Evolutionary conservation across 2,797 vertebrate genomes (phyloP), one percentile per base, ranked within the genome.

Genomic region (Muscicapa comitata): DNA sequence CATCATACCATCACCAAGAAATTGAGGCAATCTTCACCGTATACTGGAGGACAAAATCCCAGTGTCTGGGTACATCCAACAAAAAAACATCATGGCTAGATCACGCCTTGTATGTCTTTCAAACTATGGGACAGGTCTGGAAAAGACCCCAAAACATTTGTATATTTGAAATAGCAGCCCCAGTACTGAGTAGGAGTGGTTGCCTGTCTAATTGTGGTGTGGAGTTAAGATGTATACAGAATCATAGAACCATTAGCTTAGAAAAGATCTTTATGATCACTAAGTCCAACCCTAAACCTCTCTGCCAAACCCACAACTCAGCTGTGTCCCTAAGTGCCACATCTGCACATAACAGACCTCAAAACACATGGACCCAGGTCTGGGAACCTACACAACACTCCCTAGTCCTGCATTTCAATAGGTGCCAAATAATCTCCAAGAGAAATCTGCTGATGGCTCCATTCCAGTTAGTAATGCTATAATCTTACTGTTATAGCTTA

Each of bases 301-400:
- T 10, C 7, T 17, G 31, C 12, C 33, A 45, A 75, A 5, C 14
- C 17, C 37, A 75, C 10, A 13, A 7, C 20, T 45, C 5, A 76
- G 25, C 16, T 18, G 13, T 2, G 9, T 48, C 55, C 17, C 25
- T 10, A 9, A 33, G 31, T 15, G 8, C 14, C 43, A 18, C 19
- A 6, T 37, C 6, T 53, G 29, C n/a, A 21, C 0, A 0, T 26
- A 37, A 29, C 2, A 73, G 38, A 58, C 3, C 43, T n/a, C 47
- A 66, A 54, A 72, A 24, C 24, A 50, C 12, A 19, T 0, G n/a
- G 26, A 50, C 13, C 12, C 48, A 47, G 17, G 17, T 12, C 9
- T 43, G 35, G 29, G 43, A 57, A 38, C 35, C 54, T 42, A 47
- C 13, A 57, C 45, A 50, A 6, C 2, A 3, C 3, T 67, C 20